Evolutionary conservation across 2,113 vertebrate species (phyloP).

Genomic region (Oplegnathus fasciatus): DNA sequence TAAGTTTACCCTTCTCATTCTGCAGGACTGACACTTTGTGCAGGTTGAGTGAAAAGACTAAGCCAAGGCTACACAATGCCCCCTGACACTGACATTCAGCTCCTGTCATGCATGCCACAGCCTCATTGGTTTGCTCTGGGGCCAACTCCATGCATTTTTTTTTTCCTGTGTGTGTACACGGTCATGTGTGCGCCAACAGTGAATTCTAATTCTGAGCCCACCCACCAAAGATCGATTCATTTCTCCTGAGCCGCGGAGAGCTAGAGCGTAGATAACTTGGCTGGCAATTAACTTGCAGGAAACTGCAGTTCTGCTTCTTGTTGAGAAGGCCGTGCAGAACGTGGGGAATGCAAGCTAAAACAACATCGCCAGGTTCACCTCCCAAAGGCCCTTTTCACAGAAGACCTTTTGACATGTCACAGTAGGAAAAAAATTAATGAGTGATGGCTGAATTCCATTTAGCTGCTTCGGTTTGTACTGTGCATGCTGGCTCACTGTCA

Average conservation of each 20-base stretch:
- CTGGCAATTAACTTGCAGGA: not conserved
- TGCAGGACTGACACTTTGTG: slow-evolving; percentile 55
- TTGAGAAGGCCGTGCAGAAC: not conserved
- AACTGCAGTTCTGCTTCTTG: not conserved
- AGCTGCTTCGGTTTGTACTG: not conserved
- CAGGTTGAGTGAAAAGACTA: slow-evolving; percentile 24
- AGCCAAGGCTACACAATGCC: slow-evolving; percentile 55
- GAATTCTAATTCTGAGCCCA: not conserved
- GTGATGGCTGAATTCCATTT: not conserved
- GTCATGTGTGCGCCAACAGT: not conserved
- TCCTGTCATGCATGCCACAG: slow-evolving; percentile 58
- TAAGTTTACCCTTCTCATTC: slow-evolving; percentile 13
- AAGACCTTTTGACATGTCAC: not conserved
- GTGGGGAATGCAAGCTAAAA: not conserved
- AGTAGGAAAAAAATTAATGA: not conserved
- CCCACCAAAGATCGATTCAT: not conserved
- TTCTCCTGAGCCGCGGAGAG: not conserved
- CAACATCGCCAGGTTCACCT: not conserved
- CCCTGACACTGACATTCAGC: slow-evolving; percentile 31
- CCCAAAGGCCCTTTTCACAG: not conserved
- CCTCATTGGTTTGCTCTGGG: slow-evolving; percentile 29
- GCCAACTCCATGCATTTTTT: not conserved
- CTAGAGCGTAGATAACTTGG: not conserved
- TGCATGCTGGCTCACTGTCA: not conserved
- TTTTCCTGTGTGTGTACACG: not conserved